Base-by-base conservation (phyloP, 2,888 invertebrate genomes). In the Synergus laeviventris region DNA sequence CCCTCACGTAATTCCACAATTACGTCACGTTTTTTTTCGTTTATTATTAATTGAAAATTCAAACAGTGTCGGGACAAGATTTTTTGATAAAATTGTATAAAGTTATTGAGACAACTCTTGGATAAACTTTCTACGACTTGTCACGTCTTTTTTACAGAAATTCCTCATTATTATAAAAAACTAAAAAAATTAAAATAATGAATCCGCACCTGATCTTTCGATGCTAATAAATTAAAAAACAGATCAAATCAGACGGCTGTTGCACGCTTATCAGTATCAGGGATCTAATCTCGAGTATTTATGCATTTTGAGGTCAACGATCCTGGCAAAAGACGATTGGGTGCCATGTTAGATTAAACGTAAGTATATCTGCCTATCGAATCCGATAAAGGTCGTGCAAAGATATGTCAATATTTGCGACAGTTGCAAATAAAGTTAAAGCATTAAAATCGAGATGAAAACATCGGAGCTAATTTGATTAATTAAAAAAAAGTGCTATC, bases 231-330 rank as follows among this genome's bases (percentile, higher is more conserved):
- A 42, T n/a, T 18, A 64, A 42, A 42, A 18, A 64, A 21, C 39
- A 21, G 42, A 18, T 64, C 38, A 31, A 31, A 61, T 61, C 38
- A 61, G n/a, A 38, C 31, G 39, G 64, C 64, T 39, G 42, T 42
- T 49, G 56, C 54, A 56, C 59, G 59, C 24, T 74, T 56, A 56
- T 73, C 54, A n/a, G 16, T 56, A 73, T 74, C 74, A 74, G 36
- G 24, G 56, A 74, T 74, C 74, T 74, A 70, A 70, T 70, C 70
- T 70, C n/a, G 3, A 62, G 62, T 62, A n/a, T 42, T 56, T 56
- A 21, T 56, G 56, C 56, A 56, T 21, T 49, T n/a, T 21, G 12
- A 56, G 21, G 21, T 3, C 56, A 56, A 21, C 21, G 21, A 21
- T 21, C 56, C 21, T 21, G 56, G 21, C 18, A 12, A 18, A 56